Evolutionary conservation across 2,888 invertebrate genomes (phyloP).

Genomic region (Philereme vetulata): DNA sequence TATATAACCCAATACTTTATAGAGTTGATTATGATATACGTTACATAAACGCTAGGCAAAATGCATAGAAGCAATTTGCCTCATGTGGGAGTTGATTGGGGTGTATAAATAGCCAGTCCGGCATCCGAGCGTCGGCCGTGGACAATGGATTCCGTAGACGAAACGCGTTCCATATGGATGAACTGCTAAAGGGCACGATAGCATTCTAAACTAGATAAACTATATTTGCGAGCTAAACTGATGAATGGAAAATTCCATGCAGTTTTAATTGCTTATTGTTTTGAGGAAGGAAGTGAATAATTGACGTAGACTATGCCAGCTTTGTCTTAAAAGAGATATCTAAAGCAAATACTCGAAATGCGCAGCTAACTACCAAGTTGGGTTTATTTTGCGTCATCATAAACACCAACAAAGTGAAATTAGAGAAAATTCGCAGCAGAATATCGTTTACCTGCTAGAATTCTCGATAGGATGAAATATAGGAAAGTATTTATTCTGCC

Average conservation of each 20-base stretch:
- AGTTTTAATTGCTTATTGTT: slow-evolving; percentile 39
- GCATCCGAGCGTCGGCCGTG: slow-evolving; percentile 62
- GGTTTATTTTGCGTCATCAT: background rate
- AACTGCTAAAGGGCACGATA: slow-evolving; percentile 69
- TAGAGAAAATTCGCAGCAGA: slow-evolving; percentile 10
- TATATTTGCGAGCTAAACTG: slow-evolving; percentile 38
- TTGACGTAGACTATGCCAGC: slow-evolving; percentile 12
- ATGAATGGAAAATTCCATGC: slow-evolving; percentile 42
- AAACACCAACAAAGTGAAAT: slow-evolving; percentile 1
- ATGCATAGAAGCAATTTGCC: slow-evolving; percentile 56
- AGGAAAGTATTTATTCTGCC: slow-evolving; percentile 25
- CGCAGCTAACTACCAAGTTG: background rate
- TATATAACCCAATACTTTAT: background rate
- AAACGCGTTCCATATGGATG: slow-evolving; percentile 80
- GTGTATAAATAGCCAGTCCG: slow-evolving; percentile 71
- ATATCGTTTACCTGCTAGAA: slow-evolving; percentile 19
- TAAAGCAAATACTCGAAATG: background rate
- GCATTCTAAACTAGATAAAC: slow-evolving; percentile 51
- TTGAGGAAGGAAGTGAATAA: slow-evolving; percentile 34
- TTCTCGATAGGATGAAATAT: slow-evolving; percentile 20
- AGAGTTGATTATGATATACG: slow-evolving; percentile 27
- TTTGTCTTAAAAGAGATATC: slow-evolving; percentile 6
- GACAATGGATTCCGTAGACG: slow-evolving; percentile 79
- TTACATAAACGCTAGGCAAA: slow-evolving; percentile 49
- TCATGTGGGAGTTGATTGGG: slow-evolving; percentile 64